Base-by-base conservation (phyloP, 2,797 vertebrate species). In the Fundulus diaphanus region DNA sequence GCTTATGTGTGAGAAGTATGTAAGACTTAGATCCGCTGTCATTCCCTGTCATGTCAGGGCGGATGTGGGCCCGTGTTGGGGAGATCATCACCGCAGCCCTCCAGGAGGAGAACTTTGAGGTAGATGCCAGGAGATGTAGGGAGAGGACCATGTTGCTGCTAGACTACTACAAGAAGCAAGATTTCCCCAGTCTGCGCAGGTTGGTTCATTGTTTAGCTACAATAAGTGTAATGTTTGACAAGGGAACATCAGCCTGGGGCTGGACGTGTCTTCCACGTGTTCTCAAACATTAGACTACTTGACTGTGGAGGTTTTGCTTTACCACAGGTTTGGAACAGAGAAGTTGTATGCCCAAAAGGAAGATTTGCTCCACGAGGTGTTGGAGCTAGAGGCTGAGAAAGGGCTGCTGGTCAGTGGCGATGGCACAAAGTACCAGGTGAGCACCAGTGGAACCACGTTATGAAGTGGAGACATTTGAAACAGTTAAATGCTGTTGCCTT, bases 91-190 rank as follows among this genome's bases (percentile, higher is more conserved):
- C 92, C 1, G 83, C 90, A 0, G 90, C 94, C 12, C 93, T 96
- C 54, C 93, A 94, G 71, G 93, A 95, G 16, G 95, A 96, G 85
- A 95, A 86, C 84, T 96, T 96, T 76, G 95, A 96, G 86, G 95
- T 96, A 90, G 95, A 96, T 18, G 94, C 94, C 59, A 88, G 95
- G 68, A 88, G 95, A 65, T 96, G 95, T 44, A 85, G 95, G 7
- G 95, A 96, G 88, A 95, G 95, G 80, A 96, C 95, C 72, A 94
- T 95, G 92, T 86, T 96, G 76, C 90, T 96, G 72, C 85, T 96
- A 0, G 95, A 96, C 87, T 96, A 96, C 88, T 96, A 96, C 88
- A 96, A 95, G 87, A 95, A 96, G 66, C 95, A 95, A 84, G 95
- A 96, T 91, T 96, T 94, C 1, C 81, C 93, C 79, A 95, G 94